Evolutionary conservation across 2,888 invertebrate genomes (phyloP).

Genomic region (Catocala sponsa): DNA sequence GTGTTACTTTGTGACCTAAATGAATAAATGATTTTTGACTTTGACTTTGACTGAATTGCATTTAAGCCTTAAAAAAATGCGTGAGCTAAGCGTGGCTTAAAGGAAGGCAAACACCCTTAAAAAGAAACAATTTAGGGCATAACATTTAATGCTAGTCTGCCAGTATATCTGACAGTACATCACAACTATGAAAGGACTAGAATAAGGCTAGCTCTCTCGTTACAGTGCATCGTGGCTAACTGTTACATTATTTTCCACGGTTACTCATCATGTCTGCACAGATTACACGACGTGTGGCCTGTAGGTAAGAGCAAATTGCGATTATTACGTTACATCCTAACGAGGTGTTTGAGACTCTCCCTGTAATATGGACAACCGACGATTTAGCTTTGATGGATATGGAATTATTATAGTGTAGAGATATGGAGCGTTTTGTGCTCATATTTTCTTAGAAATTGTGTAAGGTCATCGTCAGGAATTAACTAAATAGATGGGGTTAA

Average conservation of each 20-base stretch:
- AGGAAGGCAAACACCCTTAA: too few species aligned
- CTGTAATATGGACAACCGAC: conserved; percentile 56
- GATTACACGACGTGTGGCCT: conserved; percentile 58
- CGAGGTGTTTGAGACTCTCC: conserved; percentile 68
- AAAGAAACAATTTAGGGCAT: too few species aligned
- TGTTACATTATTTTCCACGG: conserved; percentile 57
- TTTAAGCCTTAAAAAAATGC: too few species aligned
- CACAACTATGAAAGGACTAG: not conserved
- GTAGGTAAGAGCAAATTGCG: conserved; percentile 66
- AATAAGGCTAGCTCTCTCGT: conserved; percentile 1
- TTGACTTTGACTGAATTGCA: too few species aligned
- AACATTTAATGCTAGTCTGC: too few species aligned
- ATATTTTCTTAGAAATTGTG: conserved; percentile 1
- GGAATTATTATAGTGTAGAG: conserved; percentile 15
- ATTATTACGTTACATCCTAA: conserved; percentile 68
- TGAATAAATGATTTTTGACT: too few species aligned
- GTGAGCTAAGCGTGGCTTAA: too few species aligned
- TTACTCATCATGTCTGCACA: conserved; percentile 54
- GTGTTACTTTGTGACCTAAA: too few species aligned
- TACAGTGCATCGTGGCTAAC: conserved; percentile 31
- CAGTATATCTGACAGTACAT: not conserved
- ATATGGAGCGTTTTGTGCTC: conserved; percentile 5
- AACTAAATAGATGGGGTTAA: too few species aligned
- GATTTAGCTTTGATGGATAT: conserved; percentile 30
- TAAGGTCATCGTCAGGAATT: not conserved